Percentiles rank a stretch among this genome's conserved stretches.
Conservation (phyloP, 2,113 vertebrate genomes). For the Channa argus region DNA sequence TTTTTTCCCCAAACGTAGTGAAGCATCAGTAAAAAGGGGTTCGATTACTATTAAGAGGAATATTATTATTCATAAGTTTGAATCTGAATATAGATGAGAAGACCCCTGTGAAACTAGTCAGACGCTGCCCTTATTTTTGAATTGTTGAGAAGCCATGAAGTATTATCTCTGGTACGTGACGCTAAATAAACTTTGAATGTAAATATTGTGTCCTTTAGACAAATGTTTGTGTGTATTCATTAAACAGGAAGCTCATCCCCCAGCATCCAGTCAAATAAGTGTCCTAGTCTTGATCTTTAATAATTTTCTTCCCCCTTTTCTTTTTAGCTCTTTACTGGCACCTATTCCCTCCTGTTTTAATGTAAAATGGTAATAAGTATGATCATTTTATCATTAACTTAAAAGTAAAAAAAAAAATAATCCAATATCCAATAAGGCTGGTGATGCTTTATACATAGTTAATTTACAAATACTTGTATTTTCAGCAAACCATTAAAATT, state of each 20-base stretch:
- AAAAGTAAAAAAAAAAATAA: background rate
- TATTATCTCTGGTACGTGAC: background rate
- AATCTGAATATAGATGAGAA: conserved; percentile 76
- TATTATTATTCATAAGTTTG: conserved; percentile 74
- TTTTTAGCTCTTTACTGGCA: conserved; percentile 6
- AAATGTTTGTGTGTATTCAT: background rate
- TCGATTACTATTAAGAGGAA: conserved; percentile 57
- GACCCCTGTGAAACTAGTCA: conserved; percentile 48
- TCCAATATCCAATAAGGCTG: too few species aligned
- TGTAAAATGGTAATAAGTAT: conserved; percentile 9
- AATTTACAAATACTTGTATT: too few species aligned
- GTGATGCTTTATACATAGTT: too few species aligned
- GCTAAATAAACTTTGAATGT: background rate
- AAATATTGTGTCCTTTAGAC: background rate
- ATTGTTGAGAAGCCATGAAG: background rate
- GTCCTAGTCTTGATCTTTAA: conserved; percentile 43
- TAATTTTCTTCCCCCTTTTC: conserved; percentile 10
- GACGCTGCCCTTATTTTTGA: conserved; percentile 14
- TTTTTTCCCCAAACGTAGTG: conserved; percentile 4
- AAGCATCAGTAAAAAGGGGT: conserved; percentile 23
- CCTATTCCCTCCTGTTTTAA: background rate
- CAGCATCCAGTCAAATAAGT: conserved; percentile 35
- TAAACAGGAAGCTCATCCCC: conserved; percentile 52
- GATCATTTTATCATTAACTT: conserved; percentile 15
- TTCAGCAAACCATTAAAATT: too few species aligned